phyloP scores from a whole-genome alignment of 2,888 invertebrate species.

The Tribolium freemani region DNA sequence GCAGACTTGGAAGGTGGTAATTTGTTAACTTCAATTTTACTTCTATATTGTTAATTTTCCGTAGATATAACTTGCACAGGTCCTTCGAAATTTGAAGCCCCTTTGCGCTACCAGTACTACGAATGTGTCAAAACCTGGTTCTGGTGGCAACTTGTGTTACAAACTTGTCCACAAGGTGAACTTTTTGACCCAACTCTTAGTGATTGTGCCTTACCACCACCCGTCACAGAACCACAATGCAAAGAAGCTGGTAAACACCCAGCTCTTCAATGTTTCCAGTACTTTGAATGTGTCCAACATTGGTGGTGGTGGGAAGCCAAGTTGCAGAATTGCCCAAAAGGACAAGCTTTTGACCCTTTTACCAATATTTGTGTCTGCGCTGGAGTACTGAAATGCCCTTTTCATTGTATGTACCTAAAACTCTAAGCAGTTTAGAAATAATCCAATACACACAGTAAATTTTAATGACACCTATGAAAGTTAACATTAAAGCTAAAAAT shows the following conservation, averaged over 20 bases:
- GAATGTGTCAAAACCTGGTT: neutral
- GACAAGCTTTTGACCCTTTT: conserved; percentile 6
- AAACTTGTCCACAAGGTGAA: neutral
- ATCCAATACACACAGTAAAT: too few relatives aligned
- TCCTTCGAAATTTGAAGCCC: neutral
- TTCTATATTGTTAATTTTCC: too few relatives aligned
- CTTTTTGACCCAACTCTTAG: neutral
- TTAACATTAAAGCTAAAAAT: too few relatives aligned
- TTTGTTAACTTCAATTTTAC: neutral
- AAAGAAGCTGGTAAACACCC: conserved; percentile 4
- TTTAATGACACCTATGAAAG: too few relatives aligned
- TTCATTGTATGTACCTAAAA: neutral
- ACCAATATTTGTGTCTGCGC: neutral
- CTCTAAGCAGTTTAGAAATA: too few relatives aligned
- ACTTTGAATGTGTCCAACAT: conserved; percentile 10
- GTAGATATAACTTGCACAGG: too few relatives aligned
- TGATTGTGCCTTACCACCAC: neutral
- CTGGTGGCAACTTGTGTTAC: neutral
- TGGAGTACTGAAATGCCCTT: neutral
- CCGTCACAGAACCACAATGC: neutral
- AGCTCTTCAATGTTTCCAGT: conserved; percentile 11
- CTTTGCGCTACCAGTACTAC: neutral
- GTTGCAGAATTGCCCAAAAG: neutral
- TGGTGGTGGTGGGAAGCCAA: conserved; percentile 13
- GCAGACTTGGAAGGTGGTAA: too few relatives aligned